phyloP scores from a whole-genome alignment of 2,888 invertebrate genomes.

The Drosophila prostipennis region DNA sequence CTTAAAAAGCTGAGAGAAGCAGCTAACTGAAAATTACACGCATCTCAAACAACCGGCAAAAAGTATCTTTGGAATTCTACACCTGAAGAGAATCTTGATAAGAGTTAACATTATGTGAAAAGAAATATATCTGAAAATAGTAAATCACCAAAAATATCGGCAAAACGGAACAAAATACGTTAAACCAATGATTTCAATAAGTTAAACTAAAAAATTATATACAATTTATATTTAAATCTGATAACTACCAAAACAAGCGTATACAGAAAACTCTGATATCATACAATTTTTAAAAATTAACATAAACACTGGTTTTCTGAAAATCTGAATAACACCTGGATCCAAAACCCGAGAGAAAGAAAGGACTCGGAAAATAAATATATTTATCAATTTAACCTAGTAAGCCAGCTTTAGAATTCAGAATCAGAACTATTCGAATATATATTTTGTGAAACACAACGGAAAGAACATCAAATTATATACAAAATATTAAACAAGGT shows the following conservation, averaged over 20 bases:
- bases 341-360: neutral
- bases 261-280: no score
- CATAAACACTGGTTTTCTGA: neutral
- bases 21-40: neutral
- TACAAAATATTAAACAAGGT: no score
- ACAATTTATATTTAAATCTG: no score
- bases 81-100: neutral
- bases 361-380: neutral
- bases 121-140: neutral
- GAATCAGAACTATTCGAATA: no score
- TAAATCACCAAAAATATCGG: neutral
- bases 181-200: neutral
- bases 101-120: neutral
- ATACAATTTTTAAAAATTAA: no score
- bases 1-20: conserved; percentile 15
- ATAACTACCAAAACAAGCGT: no score
- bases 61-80: conserved; percentile 10
- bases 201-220: neutral
- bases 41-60: conserved; percentile 9
- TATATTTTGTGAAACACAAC: no score
- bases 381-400: no score
- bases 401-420: no score
- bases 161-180: neutral
- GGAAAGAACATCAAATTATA: neutral
- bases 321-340: neutral